Conservation (phyloP, 1,140 invertebrate species). For the Cherax quadricarinatus region DNA sequence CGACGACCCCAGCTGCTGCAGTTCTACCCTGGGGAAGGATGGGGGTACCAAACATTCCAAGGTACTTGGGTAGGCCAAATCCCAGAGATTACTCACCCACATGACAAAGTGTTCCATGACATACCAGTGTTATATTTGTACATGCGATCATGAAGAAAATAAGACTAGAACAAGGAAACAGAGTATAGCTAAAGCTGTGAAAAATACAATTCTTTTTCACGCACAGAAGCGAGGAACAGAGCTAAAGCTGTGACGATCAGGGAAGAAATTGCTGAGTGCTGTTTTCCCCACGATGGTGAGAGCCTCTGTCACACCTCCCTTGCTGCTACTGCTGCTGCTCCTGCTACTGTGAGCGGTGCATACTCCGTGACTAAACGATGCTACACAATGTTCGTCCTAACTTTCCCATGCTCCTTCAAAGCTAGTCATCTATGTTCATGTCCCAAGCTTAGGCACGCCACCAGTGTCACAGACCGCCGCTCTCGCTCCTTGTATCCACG, state of each 20-base stretch:
- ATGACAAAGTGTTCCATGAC: background rate
- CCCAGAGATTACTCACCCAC: background rate
- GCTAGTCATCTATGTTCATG: slow-evolving; percentile 54
- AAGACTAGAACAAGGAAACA: background rate
- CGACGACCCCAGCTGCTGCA: background rate
- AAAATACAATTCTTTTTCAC: background rate
- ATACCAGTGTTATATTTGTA: background rate
- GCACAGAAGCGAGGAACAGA: background rate
- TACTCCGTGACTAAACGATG: slow-evolving; percentile 26
- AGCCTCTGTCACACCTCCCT: background rate
- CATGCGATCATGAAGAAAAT: background rate
- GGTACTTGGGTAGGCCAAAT: too few species aligned
- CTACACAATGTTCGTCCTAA: slow-evolving; percentile 47
- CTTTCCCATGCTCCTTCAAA: slow-evolving; percentile 44
- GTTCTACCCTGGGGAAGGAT: background rate
- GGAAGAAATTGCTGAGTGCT: background rate
- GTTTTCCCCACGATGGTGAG: background rate
- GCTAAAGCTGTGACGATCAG: background rate
- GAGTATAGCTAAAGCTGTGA: background rate
- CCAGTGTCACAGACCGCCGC: slow-evolving; percentile 31
- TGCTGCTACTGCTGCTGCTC: background rate
- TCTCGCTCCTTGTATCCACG: background rate
- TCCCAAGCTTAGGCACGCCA: slow-evolving; percentile 27
- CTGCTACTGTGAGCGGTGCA: slow-evolving; percentile 20
- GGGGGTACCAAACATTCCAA: background rate